phyloP scores from a whole-genome alignment of 2,888 invertebrate species.

The Bugulina stolonifera region DNA sequence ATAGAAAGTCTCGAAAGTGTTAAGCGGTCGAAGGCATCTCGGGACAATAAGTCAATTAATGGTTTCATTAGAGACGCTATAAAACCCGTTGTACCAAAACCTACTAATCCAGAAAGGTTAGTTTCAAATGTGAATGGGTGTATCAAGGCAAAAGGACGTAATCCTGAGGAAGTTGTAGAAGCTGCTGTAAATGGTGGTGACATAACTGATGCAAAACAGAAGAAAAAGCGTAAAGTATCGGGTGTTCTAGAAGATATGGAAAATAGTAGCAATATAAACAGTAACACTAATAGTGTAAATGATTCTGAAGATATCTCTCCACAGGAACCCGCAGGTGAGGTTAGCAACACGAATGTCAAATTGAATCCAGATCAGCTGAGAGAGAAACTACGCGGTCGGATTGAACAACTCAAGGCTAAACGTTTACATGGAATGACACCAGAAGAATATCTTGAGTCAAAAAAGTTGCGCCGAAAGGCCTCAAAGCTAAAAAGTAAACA shows the following conservation, averaged over 20 bases:
- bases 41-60: not conserved
- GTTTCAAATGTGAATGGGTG: not conserved
- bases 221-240: not conserved
- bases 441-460: constrained; percentile 31
- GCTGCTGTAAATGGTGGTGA: no score
- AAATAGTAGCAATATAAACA: no score
- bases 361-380: constrained; percentile 30
- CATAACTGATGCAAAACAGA: not conserved
- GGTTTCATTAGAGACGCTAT: not conserved
- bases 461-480: constrained; percentile 32
- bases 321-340: not conserved
- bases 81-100: not conserved
- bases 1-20: not conserved
- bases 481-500: constrained; percentile 35
- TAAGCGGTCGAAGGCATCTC: not conserved
- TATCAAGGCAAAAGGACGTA: not conserved
- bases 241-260: not conserved
- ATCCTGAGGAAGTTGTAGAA: no score
- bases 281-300: not conserved
- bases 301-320: not conserved
- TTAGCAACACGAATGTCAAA: not conserved
- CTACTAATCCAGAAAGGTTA: not conserved
- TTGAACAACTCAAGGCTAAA: constrained; percentile 34
- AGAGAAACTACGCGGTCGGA: constrained; percentile 33
- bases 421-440: constrained; percentile 12